phyloP scores from a whole-genome alignment of 2,888 invertebrate genomes.

The Stenodema calcarata region DNA sequence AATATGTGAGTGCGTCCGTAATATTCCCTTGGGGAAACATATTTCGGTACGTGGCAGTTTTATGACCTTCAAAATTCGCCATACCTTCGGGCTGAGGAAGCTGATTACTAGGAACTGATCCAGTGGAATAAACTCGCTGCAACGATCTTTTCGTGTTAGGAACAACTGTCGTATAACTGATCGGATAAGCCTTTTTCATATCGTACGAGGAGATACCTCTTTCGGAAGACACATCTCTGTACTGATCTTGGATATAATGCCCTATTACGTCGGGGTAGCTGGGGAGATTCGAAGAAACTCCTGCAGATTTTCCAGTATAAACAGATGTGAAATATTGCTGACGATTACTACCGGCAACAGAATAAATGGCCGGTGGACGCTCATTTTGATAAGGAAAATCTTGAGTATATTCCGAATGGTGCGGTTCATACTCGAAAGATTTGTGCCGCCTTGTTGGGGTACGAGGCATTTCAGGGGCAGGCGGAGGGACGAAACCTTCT shows the following conservation, averaged over 20 bases:
- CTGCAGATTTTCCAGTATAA: conserved; percentile 72
- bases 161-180: conserved; percentile 33
- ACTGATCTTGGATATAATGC: conserved; percentile 64
- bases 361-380: conserved; percentile 74
- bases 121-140: conserved; percentile 63
- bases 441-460: conserved; percentile 59
- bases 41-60: conserved; percentile 70
- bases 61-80: conserved; percentile 67
- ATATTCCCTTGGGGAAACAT: conserved; percentile 75
- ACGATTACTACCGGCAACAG: conserved; percentile 75
- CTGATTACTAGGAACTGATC: conserved; percentile 63
- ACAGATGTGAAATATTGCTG: conserved; percentile 75
- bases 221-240: conserved; percentile 16
- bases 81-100: conserved; percentile 60
- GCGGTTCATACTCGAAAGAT: conserved; percentile 58
- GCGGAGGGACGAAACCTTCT: conserved; percentile 56
- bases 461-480: conserved; percentile 59
- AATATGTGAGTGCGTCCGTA: conserved; percentile 82
- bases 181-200: conserved; percentile 27
- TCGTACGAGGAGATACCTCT: conserved; percentile 2
- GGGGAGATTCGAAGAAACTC: conserved; percentile 66
- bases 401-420: conserved; percentile 61
- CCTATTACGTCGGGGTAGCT: conserved; percentile 73
- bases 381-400: conserved; percentile 62
- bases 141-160: conserved; percentile 63